Evolutionary conservation across 2,113 vertebrate genomes (phyloP), one percentile per base, ranked within the genome.

Genomic region (Ursus arctos): DNA sequence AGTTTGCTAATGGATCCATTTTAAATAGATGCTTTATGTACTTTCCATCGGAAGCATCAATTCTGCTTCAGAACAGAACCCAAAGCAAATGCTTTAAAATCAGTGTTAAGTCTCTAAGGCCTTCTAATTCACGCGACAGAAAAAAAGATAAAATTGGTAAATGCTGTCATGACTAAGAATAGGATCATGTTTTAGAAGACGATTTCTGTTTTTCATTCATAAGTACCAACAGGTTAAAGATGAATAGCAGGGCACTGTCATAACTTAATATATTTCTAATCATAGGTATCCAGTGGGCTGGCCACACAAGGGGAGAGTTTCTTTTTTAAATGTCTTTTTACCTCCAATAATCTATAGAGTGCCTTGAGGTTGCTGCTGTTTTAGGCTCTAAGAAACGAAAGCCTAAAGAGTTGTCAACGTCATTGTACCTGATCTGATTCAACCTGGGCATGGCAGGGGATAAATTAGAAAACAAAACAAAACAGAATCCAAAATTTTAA

Each of bases 221-320:
- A 47, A 76, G 28, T 53, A 85, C 76, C 76, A 97, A 96, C 76
- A 97, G 0, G 0, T 71, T 74, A 93, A 97, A 93, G 31, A 71
- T 69, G 81, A 72, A 84, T 40, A 59, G 7, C 87, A 96, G 65
- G 16, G 89, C 76, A 83, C 21, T 94, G 72, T 49, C 31, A 72
- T 8, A 51, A 15, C 65, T 71, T 80, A 43, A 86, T 61, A 31
- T 24, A 55, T 88, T 40, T 69, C 53, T 83, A 49, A 88, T 47
- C 36, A 83, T 6, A 81, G 49, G 28, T 71, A 36, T 76, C 10
- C 51, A 84, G 43, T 3, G 61, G 16, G 80, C 7, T 88, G 24
- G 26, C 55, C 40, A 85, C 14, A 93, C 7, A 59, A 4, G 6
- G n/a, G 7, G 16, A 22, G 31, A 53, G 28, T 61, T 40, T 61